Conservation (phyloP, 2,113 vertebrate species). For the Podiceps cristatus region DNA sequence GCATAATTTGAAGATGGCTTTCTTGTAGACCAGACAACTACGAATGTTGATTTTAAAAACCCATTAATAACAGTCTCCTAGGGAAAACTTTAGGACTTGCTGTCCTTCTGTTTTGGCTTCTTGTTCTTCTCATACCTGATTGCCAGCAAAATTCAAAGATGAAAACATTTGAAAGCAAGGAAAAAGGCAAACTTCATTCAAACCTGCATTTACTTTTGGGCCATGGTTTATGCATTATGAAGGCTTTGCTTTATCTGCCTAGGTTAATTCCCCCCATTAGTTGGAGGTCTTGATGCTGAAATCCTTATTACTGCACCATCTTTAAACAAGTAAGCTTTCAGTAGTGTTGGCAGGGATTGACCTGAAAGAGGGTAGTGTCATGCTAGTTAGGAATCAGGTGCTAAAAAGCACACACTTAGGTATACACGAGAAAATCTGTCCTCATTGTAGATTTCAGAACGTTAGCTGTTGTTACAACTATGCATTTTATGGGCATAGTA, state of each 20-base stretch:
- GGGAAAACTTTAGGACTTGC: not conserved
- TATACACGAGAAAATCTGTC: not conserved
- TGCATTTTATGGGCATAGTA: not conserved
- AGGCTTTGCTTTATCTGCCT: not conserved
- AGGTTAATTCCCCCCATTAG: not conserved
- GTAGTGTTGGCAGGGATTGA: not conserved
- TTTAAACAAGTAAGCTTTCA: not conserved
- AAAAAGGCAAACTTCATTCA: not conserved
- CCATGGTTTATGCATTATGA: not conserved
- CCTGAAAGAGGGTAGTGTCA: not conserved
- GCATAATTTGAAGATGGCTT: not conserved
- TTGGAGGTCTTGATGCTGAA: not conserved
- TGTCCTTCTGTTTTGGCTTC: not conserved
- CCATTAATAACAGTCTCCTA: not conserved
- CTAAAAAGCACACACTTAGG: not conserved
- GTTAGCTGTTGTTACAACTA: not conserved
- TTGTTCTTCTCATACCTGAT: not conserved
- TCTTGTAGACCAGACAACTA: not conserved
- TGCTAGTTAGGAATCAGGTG: not conserved
- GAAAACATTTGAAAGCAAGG: not conserved
- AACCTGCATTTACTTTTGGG: not conserved
- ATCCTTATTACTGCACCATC: not conserved
- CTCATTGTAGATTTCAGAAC: not conserved
- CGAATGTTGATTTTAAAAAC: not conserved
- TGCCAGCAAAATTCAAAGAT: not conserved